phyloP scores from a whole-genome alignment of 2,797 vertebrate species.

The Carapus acus region DNA sequence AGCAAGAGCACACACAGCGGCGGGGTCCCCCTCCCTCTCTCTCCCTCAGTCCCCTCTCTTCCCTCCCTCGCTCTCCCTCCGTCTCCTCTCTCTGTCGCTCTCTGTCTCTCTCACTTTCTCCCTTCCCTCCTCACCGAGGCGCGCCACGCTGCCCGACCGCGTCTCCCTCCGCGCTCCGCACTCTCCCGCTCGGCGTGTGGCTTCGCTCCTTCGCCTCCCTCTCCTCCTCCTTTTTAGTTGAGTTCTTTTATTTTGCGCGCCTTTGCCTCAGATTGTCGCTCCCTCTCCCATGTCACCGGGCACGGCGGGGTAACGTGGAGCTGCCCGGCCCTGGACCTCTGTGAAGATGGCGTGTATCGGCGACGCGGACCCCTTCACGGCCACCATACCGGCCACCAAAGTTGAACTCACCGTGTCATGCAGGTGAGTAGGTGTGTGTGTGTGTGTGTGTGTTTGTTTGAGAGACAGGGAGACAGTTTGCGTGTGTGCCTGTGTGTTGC shows the following conservation, averaged over 20 bases:
- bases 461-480: too few species aligned
- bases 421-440: slow-evolving; percentile 85
- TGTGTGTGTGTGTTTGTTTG: too few species aligned
- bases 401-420: slow-evolving; percentile 95
- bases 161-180: slow-evolving; percentile 9
- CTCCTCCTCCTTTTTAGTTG: too few species aligned
- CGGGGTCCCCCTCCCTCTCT: too few species aligned
- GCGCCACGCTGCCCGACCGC: slow-evolving; percentile 35
- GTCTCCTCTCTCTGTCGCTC: too few species aligned
- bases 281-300: slow-evolving; percentile 47
- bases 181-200: slow-evolving; percentile 5
- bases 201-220: neutral
- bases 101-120: slow-evolving; percentile 2
- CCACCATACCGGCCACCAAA: slow-evolving; percentile 92
- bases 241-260: too few species aligned
- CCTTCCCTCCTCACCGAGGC: slow-evolving; percentile 40
- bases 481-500: too few species aligned
- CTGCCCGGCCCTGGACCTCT: slow-evolving; percentile 56
- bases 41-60: too few species aligned
- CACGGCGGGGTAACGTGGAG: slow-evolving; percentile 27
- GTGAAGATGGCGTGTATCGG: slow-evolving; percentile 82
- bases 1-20: too few species aligned
- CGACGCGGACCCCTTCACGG: slow-evolving; percentile 85
- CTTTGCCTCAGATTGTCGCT: neutral
- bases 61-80: too few species aligned